phyloP scores from a whole-genome alignment of 2,797 vertebrate species.

The Dryobates pubescens region DNA sequence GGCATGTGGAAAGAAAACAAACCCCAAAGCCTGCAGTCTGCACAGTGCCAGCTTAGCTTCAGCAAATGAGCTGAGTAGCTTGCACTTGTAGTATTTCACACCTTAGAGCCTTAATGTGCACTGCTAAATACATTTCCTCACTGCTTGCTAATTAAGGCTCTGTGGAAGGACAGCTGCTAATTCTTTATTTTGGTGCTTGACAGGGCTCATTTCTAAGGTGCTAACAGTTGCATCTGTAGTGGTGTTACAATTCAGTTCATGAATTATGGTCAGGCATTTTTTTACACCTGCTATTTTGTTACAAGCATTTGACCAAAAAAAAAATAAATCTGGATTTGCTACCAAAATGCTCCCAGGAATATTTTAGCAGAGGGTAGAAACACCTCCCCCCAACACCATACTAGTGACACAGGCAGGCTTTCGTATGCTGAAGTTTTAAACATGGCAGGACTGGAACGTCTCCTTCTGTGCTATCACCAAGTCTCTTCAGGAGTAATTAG shows the following conservation, averaged over 20 bases:
- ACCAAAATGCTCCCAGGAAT: background rate
- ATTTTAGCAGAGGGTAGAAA: background rate
- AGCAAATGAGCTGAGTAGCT: conserved; percentile 69
- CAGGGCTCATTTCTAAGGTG: conserved; percentile 72
- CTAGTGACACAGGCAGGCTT: background rate
- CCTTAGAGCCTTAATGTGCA: conserved; percentile 71
- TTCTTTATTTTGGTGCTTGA: conserved; percentile 58
- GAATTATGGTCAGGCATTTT: conserved; percentile 45
- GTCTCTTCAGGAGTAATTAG: background rate
- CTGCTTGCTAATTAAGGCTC: conserved; percentile 74
- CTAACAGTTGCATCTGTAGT: conserved; percentile 65
- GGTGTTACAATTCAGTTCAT: conserved; percentile 53
- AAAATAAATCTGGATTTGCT: background rate
- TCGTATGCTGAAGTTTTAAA: background rate
- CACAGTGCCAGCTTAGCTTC: conserved; percentile 62
- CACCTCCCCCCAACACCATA: fast-evolving
- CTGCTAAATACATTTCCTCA: conserved; percentile 75
- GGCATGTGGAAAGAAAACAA: conserved; percentile 12
- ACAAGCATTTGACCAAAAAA: conserved; percentile 43
- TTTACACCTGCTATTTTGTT: conserved; percentile 10
- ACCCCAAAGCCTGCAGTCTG: background rate
- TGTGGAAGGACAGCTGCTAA: conserved; percentile 67
- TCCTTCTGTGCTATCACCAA: background rate
- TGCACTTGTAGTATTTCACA: conserved; percentile 72
- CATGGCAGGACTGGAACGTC: background rate